Evolutionary conservation across 2,113 vertebrate species (phyloP).

Genomic region (Ceratotherium simum): DNA sequence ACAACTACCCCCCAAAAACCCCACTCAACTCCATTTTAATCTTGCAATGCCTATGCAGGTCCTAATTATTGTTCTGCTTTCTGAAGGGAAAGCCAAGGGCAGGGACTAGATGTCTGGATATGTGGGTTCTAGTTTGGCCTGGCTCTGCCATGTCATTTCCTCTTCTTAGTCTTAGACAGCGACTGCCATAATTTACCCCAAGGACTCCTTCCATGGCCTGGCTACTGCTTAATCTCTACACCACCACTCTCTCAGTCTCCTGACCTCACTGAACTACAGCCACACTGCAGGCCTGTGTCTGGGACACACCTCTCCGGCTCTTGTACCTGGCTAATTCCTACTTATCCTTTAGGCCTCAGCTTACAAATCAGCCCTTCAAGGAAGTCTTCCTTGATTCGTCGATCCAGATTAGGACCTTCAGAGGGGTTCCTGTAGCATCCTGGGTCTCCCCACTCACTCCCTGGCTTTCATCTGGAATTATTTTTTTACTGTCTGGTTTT

Average conservation of each 20-base stretch:
- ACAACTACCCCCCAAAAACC: neutral
- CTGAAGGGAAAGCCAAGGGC: neutral
- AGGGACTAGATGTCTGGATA: neutral
- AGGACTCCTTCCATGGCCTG: neutral
- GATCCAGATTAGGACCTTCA: neutral
- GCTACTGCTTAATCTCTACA: neutral
- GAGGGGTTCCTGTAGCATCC: neutral
- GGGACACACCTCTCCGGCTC: neutral
- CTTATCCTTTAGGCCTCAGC: neutral
- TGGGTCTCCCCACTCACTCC: neutral
- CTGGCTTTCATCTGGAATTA: conserved; percentile 10
- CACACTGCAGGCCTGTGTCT: neutral
- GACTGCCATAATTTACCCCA: neutral
- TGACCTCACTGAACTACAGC: neutral
- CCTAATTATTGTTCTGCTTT: neutral
- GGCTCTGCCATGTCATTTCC: neutral
- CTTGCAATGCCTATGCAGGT: neutral
- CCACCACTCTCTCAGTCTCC: neutral
- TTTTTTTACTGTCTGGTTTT: neutral
- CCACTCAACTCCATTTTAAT: neutral
- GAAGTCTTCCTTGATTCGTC: neutral
- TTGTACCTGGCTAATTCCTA: neutral
- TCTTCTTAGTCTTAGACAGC: neutral
- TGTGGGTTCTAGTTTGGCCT: neutral
- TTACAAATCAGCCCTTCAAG: neutral